phyloP scores from a whole-genome alignment of 2,113 vertebrate species.

The Protobothrops mucrosquamatus region DNA sequence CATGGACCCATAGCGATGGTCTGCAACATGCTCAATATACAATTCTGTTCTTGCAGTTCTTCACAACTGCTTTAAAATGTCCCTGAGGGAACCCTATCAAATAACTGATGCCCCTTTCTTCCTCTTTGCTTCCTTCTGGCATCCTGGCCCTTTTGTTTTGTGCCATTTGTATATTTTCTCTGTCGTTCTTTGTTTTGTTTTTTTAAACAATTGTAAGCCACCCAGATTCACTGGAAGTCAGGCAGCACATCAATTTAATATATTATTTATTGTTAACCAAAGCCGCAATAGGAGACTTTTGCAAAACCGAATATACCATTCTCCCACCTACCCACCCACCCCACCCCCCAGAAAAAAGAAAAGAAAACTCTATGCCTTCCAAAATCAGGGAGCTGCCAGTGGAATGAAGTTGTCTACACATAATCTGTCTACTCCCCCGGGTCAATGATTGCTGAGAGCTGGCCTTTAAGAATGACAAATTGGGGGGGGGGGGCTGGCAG shows the following conservation, averaged over 20 bases:
- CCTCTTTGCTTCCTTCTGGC: not conserved
- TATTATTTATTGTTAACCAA: not conserved
- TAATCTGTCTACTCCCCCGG: not conserved
- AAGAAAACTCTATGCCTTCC: not conserved
- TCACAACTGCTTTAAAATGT: not conserved
- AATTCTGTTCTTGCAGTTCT: not conserved
- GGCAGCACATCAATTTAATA: not conserved
- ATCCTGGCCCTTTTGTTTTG: not conserved
- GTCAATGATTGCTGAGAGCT: not conserved
- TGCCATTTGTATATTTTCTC: not conserved
- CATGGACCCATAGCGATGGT: not conserved
- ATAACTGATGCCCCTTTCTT: not conserved
- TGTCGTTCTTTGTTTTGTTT: not conserved
- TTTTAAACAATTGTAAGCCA: not conserved
- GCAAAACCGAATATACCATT: not conserved
- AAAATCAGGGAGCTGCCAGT: not conserved
- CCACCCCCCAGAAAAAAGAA: not conserved
- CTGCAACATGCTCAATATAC: not conserved
- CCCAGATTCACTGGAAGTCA: not conserved
- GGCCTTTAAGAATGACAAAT: slow-evolving; percentile 24
- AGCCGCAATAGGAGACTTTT: not conserved
- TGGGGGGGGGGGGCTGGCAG: not conserved
- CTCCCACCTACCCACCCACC: too few relatives aligned
- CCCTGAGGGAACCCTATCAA: not conserved
- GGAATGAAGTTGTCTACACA: not conserved